phyloP scores from a whole-genome alignment of 2,797 vertebrate genomes.

The Austrolebias charrua region DNA sequence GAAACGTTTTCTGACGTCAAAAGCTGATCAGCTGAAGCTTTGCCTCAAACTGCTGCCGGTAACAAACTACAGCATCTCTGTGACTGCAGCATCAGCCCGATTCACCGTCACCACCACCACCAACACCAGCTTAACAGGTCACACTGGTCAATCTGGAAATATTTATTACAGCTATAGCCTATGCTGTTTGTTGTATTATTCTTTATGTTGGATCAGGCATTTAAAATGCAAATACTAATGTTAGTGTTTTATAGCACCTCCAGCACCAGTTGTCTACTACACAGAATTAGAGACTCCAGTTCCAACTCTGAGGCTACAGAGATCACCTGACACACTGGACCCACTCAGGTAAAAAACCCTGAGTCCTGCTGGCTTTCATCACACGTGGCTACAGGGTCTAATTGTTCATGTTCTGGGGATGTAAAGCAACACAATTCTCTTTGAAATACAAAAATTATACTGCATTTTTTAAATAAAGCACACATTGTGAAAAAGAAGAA shows the following conservation, averaged over 20 bases:
- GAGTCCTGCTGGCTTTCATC: background rate
- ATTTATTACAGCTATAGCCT: background rate
- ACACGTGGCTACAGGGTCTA: too few species aligned
- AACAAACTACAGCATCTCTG: constrained; percentile 89
- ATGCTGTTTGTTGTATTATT: background rate
- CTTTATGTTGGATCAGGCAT: background rate
- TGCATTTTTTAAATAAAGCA: too few species aligned
- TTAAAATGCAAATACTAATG: background rate
- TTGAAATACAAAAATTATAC: too few species aligned
- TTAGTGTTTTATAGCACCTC: constrained; percentile 74
- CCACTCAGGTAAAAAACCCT: constrained; percentile 84
- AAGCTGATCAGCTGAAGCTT: constrained; percentile 72
- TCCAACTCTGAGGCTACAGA: constrained; percentile 81
- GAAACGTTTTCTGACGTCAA: constrained; percentile 73
- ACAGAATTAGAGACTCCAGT: constrained; percentile 72
- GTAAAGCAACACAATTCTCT: too few species aligned
- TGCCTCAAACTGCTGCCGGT: constrained; percentile 87
- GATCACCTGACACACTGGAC: constrained; percentile 80
- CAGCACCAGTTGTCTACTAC: constrained; percentile 81
- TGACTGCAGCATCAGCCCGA: constrained; percentile 78
- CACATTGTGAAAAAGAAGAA: too few species aligned
- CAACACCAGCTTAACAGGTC: constrained; percentile 83
- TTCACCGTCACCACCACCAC: constrained; percentile 73
- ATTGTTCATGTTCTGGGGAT: too few species aligned
- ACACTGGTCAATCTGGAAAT: background rate